phyloP scores from a whole-genome alignment of 2,888 invertebrate genomes.

The Syrphus vitripennis region DNA sequence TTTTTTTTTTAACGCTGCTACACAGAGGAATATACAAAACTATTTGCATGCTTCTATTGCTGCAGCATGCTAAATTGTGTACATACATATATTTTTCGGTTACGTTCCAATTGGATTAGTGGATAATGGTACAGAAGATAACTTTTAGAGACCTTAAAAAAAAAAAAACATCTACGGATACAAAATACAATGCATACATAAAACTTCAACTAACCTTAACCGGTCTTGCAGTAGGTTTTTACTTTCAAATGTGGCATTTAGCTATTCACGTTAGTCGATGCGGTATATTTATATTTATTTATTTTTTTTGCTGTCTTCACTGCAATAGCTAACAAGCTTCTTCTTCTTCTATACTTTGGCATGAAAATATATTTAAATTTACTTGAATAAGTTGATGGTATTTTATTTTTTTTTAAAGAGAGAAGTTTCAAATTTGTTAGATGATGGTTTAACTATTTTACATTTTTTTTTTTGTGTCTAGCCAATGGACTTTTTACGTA shows the following conservation, averaged over 20 bases:
- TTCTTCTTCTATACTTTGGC: neutral
- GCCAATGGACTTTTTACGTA: neutral
- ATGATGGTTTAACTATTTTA: neutral
- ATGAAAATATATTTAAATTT: neutral
- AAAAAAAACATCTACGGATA: too few species aligned
- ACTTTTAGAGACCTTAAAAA: conserved; percentile 19
- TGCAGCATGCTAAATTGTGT: neutral
- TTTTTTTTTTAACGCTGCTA: neutral
- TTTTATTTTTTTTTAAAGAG: neutral
- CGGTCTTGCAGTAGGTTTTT: conserved; percentile 63
- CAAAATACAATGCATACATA: neutral
- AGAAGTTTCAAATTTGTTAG: conserved; percentile 4
- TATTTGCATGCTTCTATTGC: conserved; percentile 41
- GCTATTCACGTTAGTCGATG: conserved; percentile 37
- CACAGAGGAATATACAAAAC: neutral
- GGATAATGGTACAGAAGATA: conserved; percentile 68
- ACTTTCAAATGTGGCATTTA: conserved; percentile 73
- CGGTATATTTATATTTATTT: neutral
- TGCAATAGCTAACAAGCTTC: neutral
- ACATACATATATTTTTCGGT: conserved; percentile 48
- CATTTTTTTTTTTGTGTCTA: neutral
- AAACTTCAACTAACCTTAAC: conserved; percentile 66
- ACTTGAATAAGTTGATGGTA: neutral
- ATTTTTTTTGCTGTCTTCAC: neutral
- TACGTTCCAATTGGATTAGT: conserved; percentile 69